Conservation (phyloP, 2,888 invertebrate species). For the Encarsia formosa region DNA sequence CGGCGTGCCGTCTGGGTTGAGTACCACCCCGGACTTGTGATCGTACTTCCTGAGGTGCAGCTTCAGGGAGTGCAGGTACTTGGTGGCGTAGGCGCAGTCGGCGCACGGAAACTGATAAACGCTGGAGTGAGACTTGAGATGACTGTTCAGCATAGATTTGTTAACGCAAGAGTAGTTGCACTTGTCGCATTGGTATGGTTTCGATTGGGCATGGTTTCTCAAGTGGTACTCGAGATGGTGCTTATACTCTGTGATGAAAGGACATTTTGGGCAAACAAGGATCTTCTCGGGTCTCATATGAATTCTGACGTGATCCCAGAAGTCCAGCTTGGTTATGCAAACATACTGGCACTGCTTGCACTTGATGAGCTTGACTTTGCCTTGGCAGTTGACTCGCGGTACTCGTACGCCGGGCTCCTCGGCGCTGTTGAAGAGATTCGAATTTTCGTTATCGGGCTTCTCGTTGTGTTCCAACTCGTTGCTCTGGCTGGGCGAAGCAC, state of each 20-base stretch:
- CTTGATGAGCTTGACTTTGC: constrained; percentile 79
- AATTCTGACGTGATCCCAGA: constrained; percentile 85
- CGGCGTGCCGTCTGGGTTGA: constrained; percentile 84
- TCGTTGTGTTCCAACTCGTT: constrained; percentile 54
- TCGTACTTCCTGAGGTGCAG: constrained; percentile 87
- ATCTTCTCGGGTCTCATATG: constrained; percentile 94
- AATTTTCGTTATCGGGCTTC: constrained; percentile 46
- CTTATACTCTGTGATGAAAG: constrained; percentile 97
- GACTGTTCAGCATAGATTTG: constrained; percentile 98
- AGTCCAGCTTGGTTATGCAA: constrained; percentile 82
- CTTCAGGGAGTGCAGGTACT: constrained; percentile 96
- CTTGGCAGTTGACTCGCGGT: constrained; percentile 58
- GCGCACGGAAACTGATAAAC: constrained; percentile 90
- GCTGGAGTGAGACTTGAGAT: constrained; percentile 91
- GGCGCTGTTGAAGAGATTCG: no score
- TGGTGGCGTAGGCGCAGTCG: constrained; percentile 93
- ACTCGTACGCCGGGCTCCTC: constrained; percentile 55
- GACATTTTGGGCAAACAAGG: constrained; percentile 85
- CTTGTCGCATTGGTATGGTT: constrained; percentile 90
- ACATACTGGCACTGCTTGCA: constrained; percentile 90
- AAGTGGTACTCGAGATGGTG: constrained; percentile 97
- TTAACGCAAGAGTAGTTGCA: constrained; percentile 93
- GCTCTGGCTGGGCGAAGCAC: no score
- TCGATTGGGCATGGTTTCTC: constrained; percentile 89
- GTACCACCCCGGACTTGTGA: constrained; percentile 86